A percentile compares a stretch with the other conserved stretches of the same genome.
Evolutionary conservation across 2,888 invertebrate genomes (phyloP).

Genomic region (Heliconius erato): DNA sequence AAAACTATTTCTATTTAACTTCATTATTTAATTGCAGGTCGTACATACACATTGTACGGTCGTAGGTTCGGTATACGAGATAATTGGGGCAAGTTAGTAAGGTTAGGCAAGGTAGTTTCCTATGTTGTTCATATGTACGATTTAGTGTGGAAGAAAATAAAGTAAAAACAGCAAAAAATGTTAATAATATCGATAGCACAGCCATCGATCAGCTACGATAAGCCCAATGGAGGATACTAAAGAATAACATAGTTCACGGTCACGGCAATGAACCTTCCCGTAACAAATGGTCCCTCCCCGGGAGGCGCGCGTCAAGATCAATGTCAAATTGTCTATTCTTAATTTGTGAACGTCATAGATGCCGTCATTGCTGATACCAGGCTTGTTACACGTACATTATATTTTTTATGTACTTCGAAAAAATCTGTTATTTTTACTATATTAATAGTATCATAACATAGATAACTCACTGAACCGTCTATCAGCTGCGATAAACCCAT

Average conservation of each 20-base stretch:
- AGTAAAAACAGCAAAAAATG: no score
- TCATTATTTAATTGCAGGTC: no score
- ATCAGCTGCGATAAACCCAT: slow-evolving; percentile 28
- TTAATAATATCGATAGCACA: not conserved
- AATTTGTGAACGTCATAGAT: slow-evolving; percentile 42
- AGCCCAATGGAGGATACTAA: slow-evolving; percentile 27
- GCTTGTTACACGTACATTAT: not conserved
- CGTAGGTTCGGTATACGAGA: no score
- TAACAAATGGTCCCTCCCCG: slow-evolving; percentile 41
- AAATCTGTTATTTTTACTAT: no score
- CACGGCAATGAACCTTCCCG: slow-evolving; percentile 49
- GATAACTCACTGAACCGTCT: not conserved
- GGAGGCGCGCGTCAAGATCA: slow-evolving; percentile 42
- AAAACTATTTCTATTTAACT: no score
- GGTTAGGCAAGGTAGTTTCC: no score
- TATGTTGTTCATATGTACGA: no score
- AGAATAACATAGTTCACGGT: slow-evolving; percentile 44
- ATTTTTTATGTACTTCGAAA: not conserved
- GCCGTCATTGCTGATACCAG: slow-evolving; percentile 36
- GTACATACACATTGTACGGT: no score
- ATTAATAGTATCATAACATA: no score
- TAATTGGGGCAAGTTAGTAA: no score
- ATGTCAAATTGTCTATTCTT: slow-evolving; percentile 51
- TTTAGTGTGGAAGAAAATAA: no score
- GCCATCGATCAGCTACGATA: slow-evolving; percentile 20